phyloP scores from a whole-genome alignment of 2,113 vertebrate species.

The Entomyzon cyanotis region DNA sequence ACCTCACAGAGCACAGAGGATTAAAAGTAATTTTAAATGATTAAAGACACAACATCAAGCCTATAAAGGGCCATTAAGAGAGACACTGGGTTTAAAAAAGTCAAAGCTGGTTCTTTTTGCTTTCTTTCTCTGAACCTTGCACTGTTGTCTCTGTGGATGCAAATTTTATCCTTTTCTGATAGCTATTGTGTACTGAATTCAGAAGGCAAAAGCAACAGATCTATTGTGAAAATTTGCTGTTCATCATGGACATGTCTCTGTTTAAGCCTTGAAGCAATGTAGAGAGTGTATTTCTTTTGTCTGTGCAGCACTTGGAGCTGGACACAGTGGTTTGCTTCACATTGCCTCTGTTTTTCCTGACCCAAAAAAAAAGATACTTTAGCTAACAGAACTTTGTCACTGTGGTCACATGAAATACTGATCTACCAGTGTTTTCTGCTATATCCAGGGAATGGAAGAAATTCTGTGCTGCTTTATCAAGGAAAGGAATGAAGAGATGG shows the following conservation, averaged over 20 bases:
- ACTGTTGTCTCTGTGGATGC: neutral
- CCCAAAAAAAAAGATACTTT: neutral
- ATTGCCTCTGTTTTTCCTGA: neutral
- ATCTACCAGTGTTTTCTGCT: slow-evolving; percentile 8
- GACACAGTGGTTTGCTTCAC: neutral
- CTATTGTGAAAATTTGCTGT: neutral
- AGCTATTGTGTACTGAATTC: neutral
- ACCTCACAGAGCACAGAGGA: neutral
- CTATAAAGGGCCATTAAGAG: neutral
- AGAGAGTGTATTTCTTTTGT: neutral
- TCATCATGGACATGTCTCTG: neutral
- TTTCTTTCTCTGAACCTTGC: neutral
- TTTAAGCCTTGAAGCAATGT: neutral
- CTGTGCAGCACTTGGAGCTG: neutral
- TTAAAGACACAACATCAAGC: neutral
- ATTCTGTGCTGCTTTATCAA: slow-evolving; percentile 89
- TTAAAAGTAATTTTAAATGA: neutral
- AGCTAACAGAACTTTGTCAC: neutral
- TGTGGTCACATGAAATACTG: neutral
- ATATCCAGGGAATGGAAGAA: slow-evolving; percentile 89
- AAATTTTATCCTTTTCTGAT: neutral
- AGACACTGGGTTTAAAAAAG: neutral
- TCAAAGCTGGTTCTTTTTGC: neutral
- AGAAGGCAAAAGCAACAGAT: neutral
- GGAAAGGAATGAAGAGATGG: slow-evolving; percentile 87